These are phyloP conservation scores for Percina caprodes DNA, from an alignment of 2,113 vertebrate genomes.

Conservation along the genomic window DNA sequence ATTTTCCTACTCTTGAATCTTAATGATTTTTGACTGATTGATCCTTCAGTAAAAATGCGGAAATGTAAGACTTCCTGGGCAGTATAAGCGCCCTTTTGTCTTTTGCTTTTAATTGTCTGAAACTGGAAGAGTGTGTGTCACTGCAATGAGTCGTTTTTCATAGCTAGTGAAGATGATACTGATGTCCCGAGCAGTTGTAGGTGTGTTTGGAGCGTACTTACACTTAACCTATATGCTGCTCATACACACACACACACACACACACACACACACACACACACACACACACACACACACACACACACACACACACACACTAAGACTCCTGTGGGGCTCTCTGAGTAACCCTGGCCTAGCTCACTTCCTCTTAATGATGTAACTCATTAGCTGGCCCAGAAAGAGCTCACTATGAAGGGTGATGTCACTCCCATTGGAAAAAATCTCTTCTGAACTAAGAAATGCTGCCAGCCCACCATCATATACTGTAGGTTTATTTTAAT, in stretches of 20 bases:
- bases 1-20: not conserved
- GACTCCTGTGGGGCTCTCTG: conserved; percentile 50
- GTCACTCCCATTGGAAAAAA: conserved; percentile 63
- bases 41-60: not conserved
- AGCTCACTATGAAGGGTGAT: conserved; percentile 64
- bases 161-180: conserved; percentile 33
- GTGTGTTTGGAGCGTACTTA: conserved; percentile 33
- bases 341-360: conserved; percentile 66
- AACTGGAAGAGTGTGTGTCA: conserved; percentile 1
- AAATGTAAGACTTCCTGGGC: not conserved
- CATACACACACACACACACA: not conserved
- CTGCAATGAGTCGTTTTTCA: conserved; percentile 37
- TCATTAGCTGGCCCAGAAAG: conserved; percentile 59
- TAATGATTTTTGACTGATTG: not conserved
- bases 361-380: conserved; percentile 73
- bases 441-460: conserved; percentile 3
- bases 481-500: not conserved
- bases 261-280: conserved; percentile 20
- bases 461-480: not conserved
- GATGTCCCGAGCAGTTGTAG: conserved; percentile 8
- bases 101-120: not conserved
- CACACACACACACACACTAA: conserved; percentile 9
- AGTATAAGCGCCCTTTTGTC: not conserved
- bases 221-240: conserved; percentile 48
- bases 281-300: conserved; percentile 28